Conservation (phyloP, 2,113 vertebrate species). For the Sturnus vulgaris region DNA sequence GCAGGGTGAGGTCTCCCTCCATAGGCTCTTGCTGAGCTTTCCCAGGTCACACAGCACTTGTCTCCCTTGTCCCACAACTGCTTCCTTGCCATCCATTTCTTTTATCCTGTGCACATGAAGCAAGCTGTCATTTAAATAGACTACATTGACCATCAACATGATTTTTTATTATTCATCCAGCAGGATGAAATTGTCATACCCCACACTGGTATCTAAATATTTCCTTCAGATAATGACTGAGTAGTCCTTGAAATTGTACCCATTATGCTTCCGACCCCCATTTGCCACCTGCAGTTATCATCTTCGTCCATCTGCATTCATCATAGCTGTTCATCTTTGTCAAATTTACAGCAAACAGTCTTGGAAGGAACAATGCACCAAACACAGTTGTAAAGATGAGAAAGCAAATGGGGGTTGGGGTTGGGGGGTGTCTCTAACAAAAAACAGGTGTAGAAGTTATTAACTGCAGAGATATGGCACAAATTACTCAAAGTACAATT, state of each 20-base stretch:
- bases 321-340: background rate
- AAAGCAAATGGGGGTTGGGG: background rate
- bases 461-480: conserved; percentile 5
- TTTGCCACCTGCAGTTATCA: conserved; percentile 9
- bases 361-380: background rate
- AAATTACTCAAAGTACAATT: background rate
- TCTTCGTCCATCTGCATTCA: conserved; percentile 8
- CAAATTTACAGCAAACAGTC: background rate
- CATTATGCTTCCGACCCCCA: background rate
- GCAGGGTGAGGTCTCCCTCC: background rate
- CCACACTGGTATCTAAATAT: background rate
- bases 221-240: conserved; percentile 22
- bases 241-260: background rate
- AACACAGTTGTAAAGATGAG: background rate
- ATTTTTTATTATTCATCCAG: background rate
- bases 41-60: background rate
- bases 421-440: background rate
- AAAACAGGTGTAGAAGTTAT: background rate
- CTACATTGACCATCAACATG: rapidly evolving
- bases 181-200: background rate
- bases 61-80: background rate
- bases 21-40: background rate
- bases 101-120: background rate
- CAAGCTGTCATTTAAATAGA: background rate
- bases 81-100: background rate